Evolutionary conservation across 2,888 invertebrate genomes (phyloP).

Genomic region (Leptarthrus brevirostris): DNA sequence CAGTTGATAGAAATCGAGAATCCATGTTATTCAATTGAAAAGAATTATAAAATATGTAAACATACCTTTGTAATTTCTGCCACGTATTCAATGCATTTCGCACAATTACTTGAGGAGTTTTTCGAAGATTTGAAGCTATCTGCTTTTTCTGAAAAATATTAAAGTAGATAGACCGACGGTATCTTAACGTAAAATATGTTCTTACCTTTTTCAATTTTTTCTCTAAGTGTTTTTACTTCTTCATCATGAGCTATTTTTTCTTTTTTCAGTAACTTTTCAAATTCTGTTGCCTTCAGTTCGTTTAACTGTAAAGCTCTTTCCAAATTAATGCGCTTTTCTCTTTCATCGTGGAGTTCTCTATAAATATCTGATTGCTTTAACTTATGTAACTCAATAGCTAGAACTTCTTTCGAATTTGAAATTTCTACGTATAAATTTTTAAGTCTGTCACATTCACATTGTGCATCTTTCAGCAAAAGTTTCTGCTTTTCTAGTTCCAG

Average conservation of each 20-base stretch:
- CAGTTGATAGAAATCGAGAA: too few relatives aligned
- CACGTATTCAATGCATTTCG: slow-evolving; percentile 61
- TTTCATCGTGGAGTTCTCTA: slow-evolving; percentile 69
- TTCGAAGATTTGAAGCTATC: slow-evolving; percentile 56
- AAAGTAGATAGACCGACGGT: too few relatives aligned
- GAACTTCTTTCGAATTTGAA: slow-evolving; percentile 72
- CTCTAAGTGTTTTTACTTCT: slow-evolving; percentile 59
- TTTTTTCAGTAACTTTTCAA: slow-evolving; percentile 69
- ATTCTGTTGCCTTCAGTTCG: slow-evolving; percentile 63
- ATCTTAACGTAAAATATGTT: too few relatives aligned
- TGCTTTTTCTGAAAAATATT: slow-evolving; percentile 53
- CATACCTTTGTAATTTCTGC: slow-evolving; percentile 63
- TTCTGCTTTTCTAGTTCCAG: slow-evolving; percentile 70
- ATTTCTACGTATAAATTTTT: slow-evolving; percentile 71
- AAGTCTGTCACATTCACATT: slow-evolving; percentile 70
- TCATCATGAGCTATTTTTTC: slow-evolving; percentile 66
- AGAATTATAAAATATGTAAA: too few relatives aligned
- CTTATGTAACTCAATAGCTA: slow-evolving; percentile 71
- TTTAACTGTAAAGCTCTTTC: slow-evolving; percentile 65
- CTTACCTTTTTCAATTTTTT: slow-evolving; percentile 60
- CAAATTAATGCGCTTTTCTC: slow-evolving; percentile 70
- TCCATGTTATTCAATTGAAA: too few relatives aligned
- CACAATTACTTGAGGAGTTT: slow-evolving; percentile 57
- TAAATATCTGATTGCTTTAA: slow-evolving; percentile 68
- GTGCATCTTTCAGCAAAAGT: slow-evolving; percentile 69